Base-by-base conservation (phyloP, 2,113 vertebrate genomes). In the Lepus timidus region DNA sequence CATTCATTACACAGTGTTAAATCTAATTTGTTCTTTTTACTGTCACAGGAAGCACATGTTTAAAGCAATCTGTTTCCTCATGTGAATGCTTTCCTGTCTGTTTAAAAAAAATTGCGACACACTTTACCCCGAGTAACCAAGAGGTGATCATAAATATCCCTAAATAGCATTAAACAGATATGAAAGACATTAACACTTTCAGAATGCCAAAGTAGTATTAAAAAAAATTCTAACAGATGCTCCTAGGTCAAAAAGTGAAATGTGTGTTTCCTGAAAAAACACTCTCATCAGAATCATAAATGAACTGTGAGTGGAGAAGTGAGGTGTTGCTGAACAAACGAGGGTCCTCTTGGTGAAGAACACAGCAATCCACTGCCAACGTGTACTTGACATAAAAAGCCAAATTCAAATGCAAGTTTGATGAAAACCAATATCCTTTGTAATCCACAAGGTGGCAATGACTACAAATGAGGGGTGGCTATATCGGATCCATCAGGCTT, bases 141-240 rank as follows among this genome's bases (percentile, higher is more conserved):
- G 98, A 98, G 98, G 98, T 98, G 98, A 98, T 98, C 98, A 98
- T 98, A 98, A 98, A 98, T 98, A 98, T 98, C 98, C 98, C 98
- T 97, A 98, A 98, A 98, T 98, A 98, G 98, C 98, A 98, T 97
- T 97, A 98, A 98, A 98, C 98, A 98, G 98, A 98, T 98, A 98
- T 96, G 98, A 98, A 97, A 98, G 98, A 98, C 98, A 98, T 98
- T 98, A 98, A 98, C 98, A 98, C 98, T 98, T 98, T 96, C 98
- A 96, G 97, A 98, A 98, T 98, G 98, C 98, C 98, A 98, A 97
- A 97, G 98, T 96, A 97, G 98, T 97, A 96, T 97, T 97, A 97
- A 97, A 98, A 97, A 97, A 97, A 96, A 97, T 90, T 76, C 95
- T 97, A 98, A 98, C 98, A 98, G 98, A 98, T 98, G 98, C 98